A percentile compares a stretch with the other conserved stretches of the same genome.
phyloP scores from a whole-genome alignment of 1,140 invertebrate genomes.

The Chironomus tepperi region DNA sequence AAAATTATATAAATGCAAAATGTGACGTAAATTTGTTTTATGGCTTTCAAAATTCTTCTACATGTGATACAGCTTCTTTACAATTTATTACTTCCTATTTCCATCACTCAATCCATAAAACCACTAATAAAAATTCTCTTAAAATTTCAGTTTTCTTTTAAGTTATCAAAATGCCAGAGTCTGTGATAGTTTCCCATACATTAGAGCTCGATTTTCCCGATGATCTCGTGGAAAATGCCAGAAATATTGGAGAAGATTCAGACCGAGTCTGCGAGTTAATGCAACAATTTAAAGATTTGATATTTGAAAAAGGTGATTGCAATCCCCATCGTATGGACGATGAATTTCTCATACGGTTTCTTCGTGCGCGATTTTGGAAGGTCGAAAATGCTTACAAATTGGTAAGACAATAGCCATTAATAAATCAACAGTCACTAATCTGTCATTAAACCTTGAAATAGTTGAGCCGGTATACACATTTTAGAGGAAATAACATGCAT shows the following conservation, averaged over 20 bases:
- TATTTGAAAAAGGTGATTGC: constrained; percentile 65
- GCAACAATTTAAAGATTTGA: constrained; percentile 62
- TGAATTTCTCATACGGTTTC: constrained; percentile 69
- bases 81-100: too few relatives aligned
- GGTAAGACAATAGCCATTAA: constrained; percentile 43
- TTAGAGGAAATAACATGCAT: constrained; percentile 61
- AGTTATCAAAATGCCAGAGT: constrained; percentile 31
- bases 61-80: too few relatives aligned
- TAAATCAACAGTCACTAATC: constrained; percentile 25
- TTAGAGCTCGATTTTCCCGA: constrained; percentile 35
- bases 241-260: constrained; percentile 47
- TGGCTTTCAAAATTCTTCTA: too few relatives aligned
- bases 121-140: too few relatives aligned
- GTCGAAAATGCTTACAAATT: constrained; percentile 69
- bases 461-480: constrained; percentile 66
- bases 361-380: constrained; percentile 73
- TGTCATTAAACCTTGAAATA: constrained; percentile 33
- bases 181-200: constrained; percentile 29
- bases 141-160: not conserved
- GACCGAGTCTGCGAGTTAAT: constrained; percentile 40
- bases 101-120: too few relatives aligned
- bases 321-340: constrained; percentile 70
- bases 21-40: too few relatives aligned
- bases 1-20: too few relatives aligned
- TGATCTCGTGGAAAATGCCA: constrained; percentile 31